Evolutionary conservation across 2,888 invertebrate species (phyloP).

Genomic region (Hydropsyche betteni): DNA sequence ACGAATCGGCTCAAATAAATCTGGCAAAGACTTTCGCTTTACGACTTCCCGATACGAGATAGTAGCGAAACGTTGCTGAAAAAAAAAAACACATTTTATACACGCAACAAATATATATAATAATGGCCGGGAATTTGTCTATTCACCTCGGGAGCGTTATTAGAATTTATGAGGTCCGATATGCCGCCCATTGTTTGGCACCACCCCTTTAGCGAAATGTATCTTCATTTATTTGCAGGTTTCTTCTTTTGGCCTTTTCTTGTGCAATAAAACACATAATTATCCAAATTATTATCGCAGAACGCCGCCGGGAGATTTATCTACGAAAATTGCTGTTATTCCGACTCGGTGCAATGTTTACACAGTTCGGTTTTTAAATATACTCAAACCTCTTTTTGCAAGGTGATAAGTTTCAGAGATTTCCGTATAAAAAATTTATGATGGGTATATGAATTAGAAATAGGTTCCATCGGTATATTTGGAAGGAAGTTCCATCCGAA

Average conservation of each 20-base stretch:
- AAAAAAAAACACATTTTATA: not conserved
- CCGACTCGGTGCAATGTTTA: no score
- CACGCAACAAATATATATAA: not conserved
- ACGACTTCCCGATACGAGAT: no score
- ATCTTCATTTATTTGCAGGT: constrained; percentile 22
- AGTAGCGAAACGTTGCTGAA: not conserved
- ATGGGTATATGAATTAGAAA: no score
- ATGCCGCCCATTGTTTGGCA: constrained; percentile 13
- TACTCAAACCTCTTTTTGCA: no score
- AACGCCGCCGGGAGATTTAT: not conserved
- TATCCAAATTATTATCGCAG: constrained; percentile 11
- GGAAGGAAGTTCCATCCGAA: no score
- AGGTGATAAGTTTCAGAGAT: no score
- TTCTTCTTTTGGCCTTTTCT: not conserved
- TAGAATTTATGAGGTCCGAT: constrained; percentile 29
- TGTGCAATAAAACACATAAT: constrained; percentile 23
- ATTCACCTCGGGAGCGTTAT: constrained; percentile 20
- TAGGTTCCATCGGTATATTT: no score
- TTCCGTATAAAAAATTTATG: no score
- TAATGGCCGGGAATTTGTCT: constrained; percentile 28
- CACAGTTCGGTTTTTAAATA: no score
- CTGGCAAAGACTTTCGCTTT: no score
- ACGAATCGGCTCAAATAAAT: no score
- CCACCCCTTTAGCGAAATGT: not conserved
- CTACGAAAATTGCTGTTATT: no score